Evolutionary conservation across 2,113 vertebrate genomes (phyloP).

Genomic region (Coptodon rendalli): DNA sequence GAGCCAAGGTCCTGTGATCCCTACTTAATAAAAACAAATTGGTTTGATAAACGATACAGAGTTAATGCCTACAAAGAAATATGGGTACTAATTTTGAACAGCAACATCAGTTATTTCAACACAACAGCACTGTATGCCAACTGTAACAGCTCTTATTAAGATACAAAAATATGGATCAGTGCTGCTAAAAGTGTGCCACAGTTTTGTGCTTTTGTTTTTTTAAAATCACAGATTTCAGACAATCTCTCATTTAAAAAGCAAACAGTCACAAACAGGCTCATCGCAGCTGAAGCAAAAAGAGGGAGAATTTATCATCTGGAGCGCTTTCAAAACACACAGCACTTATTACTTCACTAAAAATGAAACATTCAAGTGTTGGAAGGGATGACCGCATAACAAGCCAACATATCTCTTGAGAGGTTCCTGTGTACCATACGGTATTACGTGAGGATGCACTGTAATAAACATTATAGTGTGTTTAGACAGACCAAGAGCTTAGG

Average conservation of each 20-base stretch:
- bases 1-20: constrained; percentile 47
- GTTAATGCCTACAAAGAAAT: constrained; percentile 37
- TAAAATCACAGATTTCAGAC: background rate
- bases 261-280: background rate
- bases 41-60: constrained; percentile 51
- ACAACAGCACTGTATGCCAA: background rate
- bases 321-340: constrained; percentile 10
- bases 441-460: constrained; percentile 35
- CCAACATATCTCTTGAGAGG: constrained; percentile 29
- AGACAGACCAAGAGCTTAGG: constrained; percentile 52
- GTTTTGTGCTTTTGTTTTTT: background rate
- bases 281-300: background rate
- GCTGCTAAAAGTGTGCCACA: background rate
- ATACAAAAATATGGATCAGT: background rate
- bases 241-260: background rate
- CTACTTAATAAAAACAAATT: constrained; percentile 67
- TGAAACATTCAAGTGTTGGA: background rate
- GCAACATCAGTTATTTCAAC: background rate
- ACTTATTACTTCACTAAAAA: constrained; percentile 20
- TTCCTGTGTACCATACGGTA: constrained; percentile 21
- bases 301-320: constrained; percentile 13
- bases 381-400: constrained; percentile 3
- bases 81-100: background rate
- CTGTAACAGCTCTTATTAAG: background rate
- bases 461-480: constrained; percentile 63